Base-by-base conservation (phyloP, 1,140 invertebrate species). In the Maconellicoccus hirsutus region DNA sequence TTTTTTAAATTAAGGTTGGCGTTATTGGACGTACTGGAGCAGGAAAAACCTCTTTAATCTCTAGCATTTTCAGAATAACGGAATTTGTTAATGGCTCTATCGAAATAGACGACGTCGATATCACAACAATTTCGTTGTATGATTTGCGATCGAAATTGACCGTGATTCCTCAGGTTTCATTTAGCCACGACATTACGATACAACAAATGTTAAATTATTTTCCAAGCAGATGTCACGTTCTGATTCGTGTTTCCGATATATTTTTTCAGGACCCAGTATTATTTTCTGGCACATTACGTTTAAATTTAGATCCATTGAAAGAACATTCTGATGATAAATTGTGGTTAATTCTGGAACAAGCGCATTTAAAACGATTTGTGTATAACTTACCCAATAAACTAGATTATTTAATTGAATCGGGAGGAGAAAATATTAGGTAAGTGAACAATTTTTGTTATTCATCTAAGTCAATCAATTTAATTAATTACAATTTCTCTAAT, bases 11-110 rank as follows among this genome's bases (percentile, higher is more conserved):
- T n/a, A 33, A 74, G 73, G 19, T 74, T 33, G 73, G 73, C 12
- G 72, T 74, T 39, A 71, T 74, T 33, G 73, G 83, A 1, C 73
- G 85, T 66, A 86, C 86, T 8, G 89, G 89, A 8, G 88, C 91
- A 29, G 93, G 93, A 16, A 94, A 93, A 76, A 89, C 88, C 0
- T 91, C 90, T 0, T 81, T 92, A 8, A 87, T 92, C 14, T 80
- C 85, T 14, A 85, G 88, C 0, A 77, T 92, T 10, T 90, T 91
- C 77, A 82, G 89, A 75, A 80, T 93, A 70, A 83, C 85, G 0
- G 84, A 86, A 73, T 19, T 19, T 16, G 82, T 85, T 19, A 80
- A 82, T 14, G 90, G 89, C 19, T 75, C 73, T 0, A 86, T 94
- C 23, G 78, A 83, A 42, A 88, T 93, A 69, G 91, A 93, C 77